Percentiles rank a stretch among this genome's conserved stretches.
phyloP scores from a whole-genome alignment of 2,113 vertebrate species.

The Tyrannus savana region DNA sequence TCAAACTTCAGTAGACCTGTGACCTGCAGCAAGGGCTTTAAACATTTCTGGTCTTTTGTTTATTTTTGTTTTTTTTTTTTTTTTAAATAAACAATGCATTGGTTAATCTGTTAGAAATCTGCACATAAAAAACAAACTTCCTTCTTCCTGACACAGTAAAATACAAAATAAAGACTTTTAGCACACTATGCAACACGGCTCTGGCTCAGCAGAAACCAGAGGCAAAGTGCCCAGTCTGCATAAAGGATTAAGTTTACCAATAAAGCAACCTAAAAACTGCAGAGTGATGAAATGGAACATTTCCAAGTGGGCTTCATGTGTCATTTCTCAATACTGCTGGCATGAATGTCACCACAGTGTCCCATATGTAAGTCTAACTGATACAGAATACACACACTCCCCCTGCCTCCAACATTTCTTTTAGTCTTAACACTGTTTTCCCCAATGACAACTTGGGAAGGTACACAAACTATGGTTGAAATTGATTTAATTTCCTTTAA shows the following conservation, averaged over 20 bases:
- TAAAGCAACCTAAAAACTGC: not conserved
- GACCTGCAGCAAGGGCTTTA: not conserved
- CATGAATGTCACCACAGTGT: not conserved
- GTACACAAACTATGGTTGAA: not conserved
- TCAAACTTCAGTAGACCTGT: not conserved
- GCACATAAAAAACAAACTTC: not conserved
- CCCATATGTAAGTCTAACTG: not conserved
- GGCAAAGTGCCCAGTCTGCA: not conserved
- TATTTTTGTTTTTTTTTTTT: not conserved
- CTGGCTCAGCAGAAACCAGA: not conserved
- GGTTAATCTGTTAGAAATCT: not conserved
- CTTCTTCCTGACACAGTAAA: not conserved
- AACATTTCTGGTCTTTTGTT: not conserved
- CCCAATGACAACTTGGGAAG: not conserved
- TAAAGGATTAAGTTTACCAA: slow-evolving; percentile 7
- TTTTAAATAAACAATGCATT: not conserved
- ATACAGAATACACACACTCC: not conserved
- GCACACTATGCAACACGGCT: not conserved
- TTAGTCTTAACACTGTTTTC: not conserved
- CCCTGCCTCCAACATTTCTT: not conserved
- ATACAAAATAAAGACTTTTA: not conserved
- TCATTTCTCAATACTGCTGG: not conserved
- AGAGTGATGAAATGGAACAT: not conserved
- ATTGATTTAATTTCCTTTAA: not conserved
- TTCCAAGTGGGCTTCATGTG: not conserved